phyloP scores from a whole-genome alignment of 2,888 invertebrate genomes.

The Thera obeliscata region DNA sequence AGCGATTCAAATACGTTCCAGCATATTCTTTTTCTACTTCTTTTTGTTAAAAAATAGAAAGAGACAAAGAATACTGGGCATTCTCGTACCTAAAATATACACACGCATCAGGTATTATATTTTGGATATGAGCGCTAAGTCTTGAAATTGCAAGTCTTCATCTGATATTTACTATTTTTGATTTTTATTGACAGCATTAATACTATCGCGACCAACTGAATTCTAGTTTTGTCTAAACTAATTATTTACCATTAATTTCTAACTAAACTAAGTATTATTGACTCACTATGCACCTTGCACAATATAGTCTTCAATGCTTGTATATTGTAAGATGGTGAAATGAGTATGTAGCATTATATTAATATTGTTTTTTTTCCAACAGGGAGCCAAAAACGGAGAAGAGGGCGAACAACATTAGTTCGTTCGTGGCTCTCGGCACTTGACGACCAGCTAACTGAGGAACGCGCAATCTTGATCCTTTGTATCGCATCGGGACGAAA shows the following conservation, averaged over 20 bases:
- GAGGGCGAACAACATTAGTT: conserved; percentile 94
- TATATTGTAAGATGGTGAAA: conserved; percentile 3
- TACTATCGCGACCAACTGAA: not conserved
- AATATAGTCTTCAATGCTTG: conserved; percentile 22
- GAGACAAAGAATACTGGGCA: too few relatives aligned
- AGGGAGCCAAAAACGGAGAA: conserved; percentile 94
- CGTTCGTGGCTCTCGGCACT: conserved; percentile 90
- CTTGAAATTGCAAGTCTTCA: conserved; percentile 15
- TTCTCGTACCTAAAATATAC: not conserved
- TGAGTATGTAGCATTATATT: not conserved
- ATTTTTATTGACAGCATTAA: not conserved
- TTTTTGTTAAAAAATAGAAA: too few relatives aligned
- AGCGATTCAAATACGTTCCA: too few relatives aligned
- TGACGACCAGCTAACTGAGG: conserved; percentile 87
- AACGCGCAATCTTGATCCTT: conserved; percentile 77
- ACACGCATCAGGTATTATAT: not conserved
- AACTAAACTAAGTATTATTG: conserved; percentile 7
- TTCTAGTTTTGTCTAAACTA: not conserved
- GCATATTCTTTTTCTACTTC: too few relatives aligned
- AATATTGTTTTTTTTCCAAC: conserved; percentile 44
- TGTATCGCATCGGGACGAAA: conserved; percentile 66
- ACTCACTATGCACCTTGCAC: conserved; percentile 73
- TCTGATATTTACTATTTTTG: not conserved
- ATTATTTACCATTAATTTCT: conserved; percentile 10
- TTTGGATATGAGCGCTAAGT: too few relatives aligned